Evolutionary conservation across 2,888 invertebrate genomes (phyloP).

Genomic region (Alviniconcha strummeri): DNA sequence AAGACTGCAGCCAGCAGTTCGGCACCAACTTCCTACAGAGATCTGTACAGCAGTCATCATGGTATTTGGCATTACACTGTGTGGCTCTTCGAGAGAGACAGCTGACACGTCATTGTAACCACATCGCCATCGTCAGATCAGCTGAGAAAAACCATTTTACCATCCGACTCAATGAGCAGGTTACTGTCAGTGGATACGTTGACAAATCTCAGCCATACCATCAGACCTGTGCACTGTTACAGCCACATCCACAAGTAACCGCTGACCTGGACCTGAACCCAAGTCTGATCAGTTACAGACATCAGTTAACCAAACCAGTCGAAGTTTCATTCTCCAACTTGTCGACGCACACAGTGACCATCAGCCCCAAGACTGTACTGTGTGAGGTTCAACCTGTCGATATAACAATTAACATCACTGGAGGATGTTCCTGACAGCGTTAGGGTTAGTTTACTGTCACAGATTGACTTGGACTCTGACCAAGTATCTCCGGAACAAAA

Average conservation of each 20-base stretch:
- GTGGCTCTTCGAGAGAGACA: neutral
- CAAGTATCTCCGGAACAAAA: neutral
- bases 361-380: neutral
- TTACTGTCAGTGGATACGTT: neutral
- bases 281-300: too few relatives aligned
- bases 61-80: too few relatives aligned
- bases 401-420: neutral
- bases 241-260: too few relatives aligned
- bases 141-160: neutral
- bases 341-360: conserved; percentile 17
- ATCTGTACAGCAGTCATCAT: conserved; percentile 21
- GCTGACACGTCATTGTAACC: neutral
- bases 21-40: neutral
- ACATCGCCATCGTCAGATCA: conserved; percentile 34
- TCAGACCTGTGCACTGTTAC: conserved; percentile 13
- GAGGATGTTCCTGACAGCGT: neutral
- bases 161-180: neutral
- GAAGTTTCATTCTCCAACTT: too few relatives aligned
- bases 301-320: too few relatives aligned
- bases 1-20: too few relatives aligned
- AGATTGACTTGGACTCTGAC: neutral
- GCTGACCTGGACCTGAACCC: too few relatives aligned
- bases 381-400: conserved; percentile 29
- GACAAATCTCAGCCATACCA: neutral
- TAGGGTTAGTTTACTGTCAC: too few relatives aligned